phyloP scores from a whole-genome alignment of 37 sponge, comb jelly and placozoan genomes.

The Spongilla lacustris region DNA sequence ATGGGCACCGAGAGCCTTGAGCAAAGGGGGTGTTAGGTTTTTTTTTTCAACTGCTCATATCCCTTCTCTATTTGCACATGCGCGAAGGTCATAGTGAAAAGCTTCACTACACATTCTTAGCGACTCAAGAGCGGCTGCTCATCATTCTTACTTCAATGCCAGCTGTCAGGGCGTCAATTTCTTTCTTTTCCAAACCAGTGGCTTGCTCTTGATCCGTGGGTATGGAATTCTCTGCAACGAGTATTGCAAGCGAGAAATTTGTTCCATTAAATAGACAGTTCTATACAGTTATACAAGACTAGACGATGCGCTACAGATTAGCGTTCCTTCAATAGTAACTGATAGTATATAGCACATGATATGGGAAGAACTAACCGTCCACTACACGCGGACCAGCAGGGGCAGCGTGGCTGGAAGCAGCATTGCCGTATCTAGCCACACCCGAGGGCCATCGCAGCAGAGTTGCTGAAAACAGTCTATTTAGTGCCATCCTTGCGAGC shows the following conservation, averaged over 20 bases:
- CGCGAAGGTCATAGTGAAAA: too few relatives aligned
- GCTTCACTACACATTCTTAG: neutral
- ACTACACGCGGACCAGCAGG: neutral
- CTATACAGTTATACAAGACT: neutral
- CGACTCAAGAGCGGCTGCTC: too few relatives aligned
- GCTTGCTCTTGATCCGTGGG: constrained; percentile 78
- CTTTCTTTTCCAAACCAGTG: constrained; percentile 89
- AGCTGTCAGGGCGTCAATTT: constrained; percentile 81
- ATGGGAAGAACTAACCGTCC: neutral
- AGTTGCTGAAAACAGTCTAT: constrained; percentile 2
- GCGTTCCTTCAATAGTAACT: too few relatives aligned
- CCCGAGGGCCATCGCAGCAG: neutral
- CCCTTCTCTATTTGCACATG: too few relatives aligned
- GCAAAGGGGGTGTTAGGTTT: too few relatives aligned
- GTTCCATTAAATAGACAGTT: too few relatives aligned
- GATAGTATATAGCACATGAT: neutral
- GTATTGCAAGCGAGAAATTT: neutral
- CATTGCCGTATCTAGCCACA: neutral
- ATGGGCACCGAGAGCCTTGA: too few relatives aligned
- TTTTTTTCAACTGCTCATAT: too few relatives aligned
- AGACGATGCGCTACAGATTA: neutral
- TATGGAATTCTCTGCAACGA: constrained; percentile 1
- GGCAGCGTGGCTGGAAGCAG: neutral
- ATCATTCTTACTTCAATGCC: constrained; percentile 71
- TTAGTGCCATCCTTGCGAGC: constrained; percentile 11